Conservation (phyloP, 2,113 vertebrate species). For the Orientallactaga bullata region DNA sequence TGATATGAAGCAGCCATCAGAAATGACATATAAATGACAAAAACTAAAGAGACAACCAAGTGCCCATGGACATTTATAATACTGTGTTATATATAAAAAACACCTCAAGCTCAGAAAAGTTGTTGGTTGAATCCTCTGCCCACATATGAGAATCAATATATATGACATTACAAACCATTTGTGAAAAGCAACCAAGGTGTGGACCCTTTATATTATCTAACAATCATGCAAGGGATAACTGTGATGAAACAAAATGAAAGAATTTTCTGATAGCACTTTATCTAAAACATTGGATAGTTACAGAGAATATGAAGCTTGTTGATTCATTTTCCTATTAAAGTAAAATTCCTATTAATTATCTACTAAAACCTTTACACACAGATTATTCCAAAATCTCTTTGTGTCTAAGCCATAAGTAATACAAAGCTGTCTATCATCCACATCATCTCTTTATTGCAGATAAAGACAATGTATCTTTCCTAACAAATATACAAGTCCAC, state of each 20-base stretch:
- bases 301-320: neutral
- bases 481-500: neutral
- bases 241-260: constrained; percentile 20
- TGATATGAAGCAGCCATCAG: neutral
- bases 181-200: neutral
- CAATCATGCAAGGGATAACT: neutral
- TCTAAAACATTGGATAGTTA: neutral
- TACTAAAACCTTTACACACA: neutral
- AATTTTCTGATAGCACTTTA: neutral
- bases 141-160: neutral
- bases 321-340: neutral
- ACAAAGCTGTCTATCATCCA: neutral
- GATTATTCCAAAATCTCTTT: neutral
- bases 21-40: neutral
- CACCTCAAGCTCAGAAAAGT: neutral
- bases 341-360: neutral
- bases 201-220: neutral
- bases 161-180: neutral
- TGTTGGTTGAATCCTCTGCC: neutral
- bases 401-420: neutral
- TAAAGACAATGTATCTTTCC: neutral
- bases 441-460: neutral
- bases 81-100: neutral
- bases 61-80: neutral
- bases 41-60: neutral